Conservation (phyloP, 2,888 invertebrate genomes). For the Pediacus dermestoides region DNA sequence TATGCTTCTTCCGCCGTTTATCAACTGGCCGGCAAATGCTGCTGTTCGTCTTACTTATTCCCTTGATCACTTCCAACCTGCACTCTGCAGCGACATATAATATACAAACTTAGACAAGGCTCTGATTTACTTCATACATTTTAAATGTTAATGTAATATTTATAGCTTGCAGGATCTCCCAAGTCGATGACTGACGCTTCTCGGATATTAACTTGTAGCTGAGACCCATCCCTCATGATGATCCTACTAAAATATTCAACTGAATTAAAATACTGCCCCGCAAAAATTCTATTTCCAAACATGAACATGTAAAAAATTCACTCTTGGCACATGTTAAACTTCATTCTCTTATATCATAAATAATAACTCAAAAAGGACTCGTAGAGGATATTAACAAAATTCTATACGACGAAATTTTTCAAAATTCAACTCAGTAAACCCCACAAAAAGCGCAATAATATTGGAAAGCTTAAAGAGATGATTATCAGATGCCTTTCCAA, state of each 20-base stretch:
- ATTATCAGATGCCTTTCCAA: no score
- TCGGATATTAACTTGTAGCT: slow-evolving; percentile 9
- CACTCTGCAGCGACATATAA: not conserved
- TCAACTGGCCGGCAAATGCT: slow-evolving; percentile 17
- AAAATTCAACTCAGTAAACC: no score
- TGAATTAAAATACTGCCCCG: slow-evolving; percentile 14
- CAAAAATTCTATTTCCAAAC: not conserved
- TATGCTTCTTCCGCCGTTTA: slow-evolving; percentile 28
- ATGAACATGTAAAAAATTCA: no score
- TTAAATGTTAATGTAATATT: slow-evolving; percentile 15
- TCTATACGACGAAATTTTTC: no score
- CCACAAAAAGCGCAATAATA: no score
- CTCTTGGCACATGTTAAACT: no score
- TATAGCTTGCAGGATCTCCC: slow-evolving; percentile 8
- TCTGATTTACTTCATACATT: slow-evolving; percentile 13
- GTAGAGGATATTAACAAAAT: no score
- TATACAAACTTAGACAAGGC: not conserved
- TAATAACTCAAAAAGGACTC: no score
- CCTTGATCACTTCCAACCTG: slow-evolving; percentile 6
- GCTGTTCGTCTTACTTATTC: slow-evolving; percentile 21
- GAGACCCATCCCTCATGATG: slow-evolving; percentile 14
- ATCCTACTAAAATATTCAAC: slow-evolving; percentile 17
- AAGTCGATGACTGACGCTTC: slow-evolving; percentile 15
- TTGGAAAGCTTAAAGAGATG: no score
- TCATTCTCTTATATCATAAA: no score